Evolutionary conservation across 2,888 invertebrate genomes (phyloP).

Genomic region (Lasioglossum marginatum): DNA sequence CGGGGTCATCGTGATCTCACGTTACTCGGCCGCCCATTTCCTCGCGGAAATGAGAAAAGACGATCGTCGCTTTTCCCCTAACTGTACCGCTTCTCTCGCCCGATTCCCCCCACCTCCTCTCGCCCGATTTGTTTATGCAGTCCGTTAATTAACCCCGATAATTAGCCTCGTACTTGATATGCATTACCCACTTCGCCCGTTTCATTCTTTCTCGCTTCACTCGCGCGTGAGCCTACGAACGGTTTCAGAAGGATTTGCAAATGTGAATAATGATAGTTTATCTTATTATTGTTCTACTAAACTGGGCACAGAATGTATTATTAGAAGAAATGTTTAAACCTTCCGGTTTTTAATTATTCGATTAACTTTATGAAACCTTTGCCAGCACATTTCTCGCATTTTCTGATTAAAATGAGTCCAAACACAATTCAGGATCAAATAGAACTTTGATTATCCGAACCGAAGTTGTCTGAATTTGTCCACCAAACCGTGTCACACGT

Average conservation of each 20-base stretch:
- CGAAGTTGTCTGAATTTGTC: no score
- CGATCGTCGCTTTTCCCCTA: conserved; percentile 37
- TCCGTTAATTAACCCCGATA: conserved; percentile 64
- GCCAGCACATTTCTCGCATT: no score
- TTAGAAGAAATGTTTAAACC: no score
- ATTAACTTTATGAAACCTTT: no score
- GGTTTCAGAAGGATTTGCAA: not conserved
- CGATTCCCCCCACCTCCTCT: conserved; percentile 7
- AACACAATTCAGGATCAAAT: no score
- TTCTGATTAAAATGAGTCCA: not conserved
- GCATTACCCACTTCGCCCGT: conserved; percentile 6
- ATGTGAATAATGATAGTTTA: no score
- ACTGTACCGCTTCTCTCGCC: conserved; percentile 2
- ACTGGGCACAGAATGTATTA: no score
- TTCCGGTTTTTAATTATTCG: no score
- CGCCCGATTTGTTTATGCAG: conserved; percentile 47
- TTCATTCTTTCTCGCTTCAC: not conserved
- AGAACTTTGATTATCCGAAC: no score
- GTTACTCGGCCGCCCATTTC: conserved; percentile 55
- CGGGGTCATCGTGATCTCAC: conserved; percentile 67
- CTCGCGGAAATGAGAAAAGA: conserved; percentile 62
- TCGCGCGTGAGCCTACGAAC: not conserved
- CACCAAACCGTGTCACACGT: no score
- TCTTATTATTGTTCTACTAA: no score
- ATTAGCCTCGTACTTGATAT: conserved; percentile 49